Percentiles rank a stretch among this genome's conserved stretches.
These are phyloP conservation scores for Noctua janthe DNA, from an alignment of 2,888 invertebrate species.

Conservation along the genomic window DNA sequence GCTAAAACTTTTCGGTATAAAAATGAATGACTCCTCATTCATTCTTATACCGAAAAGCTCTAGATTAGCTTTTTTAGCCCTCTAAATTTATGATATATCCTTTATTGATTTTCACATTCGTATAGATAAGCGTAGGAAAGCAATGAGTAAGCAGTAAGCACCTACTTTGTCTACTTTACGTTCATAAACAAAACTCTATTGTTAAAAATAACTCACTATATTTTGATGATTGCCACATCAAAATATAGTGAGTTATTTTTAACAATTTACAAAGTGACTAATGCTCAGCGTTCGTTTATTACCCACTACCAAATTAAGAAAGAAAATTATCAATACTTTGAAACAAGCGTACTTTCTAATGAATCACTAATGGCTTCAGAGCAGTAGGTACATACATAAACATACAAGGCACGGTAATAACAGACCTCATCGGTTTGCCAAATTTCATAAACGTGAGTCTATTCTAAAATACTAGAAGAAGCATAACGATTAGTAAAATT, in stretches of 20 bases:
- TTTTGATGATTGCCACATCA: background rate
- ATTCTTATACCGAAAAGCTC: no score
- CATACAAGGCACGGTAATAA: background rate
- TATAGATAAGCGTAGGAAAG: background rate
- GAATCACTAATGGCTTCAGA: conserved; percentile 40
- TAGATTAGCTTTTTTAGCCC: no score
- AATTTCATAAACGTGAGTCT: background rate
- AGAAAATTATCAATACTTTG: conserved; percentile 34
- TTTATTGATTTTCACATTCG: background rate
- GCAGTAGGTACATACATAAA: no score
- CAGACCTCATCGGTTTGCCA: no score
- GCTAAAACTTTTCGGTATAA: no score
- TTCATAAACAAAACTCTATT: background rate
- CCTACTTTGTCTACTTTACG: background rate
- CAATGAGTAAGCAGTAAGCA: background rate
- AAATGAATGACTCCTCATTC: no score
- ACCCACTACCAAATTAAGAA: conserved; percentile 37
- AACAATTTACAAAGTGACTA: conserved; percentile 3
- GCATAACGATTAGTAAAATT: background rate
- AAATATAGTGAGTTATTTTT: no score
- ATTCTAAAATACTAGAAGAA: background rate
- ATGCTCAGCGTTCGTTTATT: conserved; percentile 14
- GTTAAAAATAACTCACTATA: background rate
- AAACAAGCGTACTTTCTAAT: conserved; percentile 44
- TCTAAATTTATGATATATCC: no score